Conservation (phyloP, 2,113 vertebrate species). For the Vicugna pacos region DNA sequence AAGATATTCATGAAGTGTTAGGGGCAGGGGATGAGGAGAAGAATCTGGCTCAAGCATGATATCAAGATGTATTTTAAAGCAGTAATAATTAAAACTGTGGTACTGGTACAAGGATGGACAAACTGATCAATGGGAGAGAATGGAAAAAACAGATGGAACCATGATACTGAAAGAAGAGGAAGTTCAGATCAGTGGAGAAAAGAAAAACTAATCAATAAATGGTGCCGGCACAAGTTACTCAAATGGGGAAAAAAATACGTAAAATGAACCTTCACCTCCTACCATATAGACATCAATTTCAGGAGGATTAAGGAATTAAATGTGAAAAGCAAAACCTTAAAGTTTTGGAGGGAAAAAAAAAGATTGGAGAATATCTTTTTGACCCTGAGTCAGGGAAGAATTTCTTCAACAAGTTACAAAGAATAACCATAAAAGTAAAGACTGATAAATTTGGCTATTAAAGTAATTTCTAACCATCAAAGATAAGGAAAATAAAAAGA, state of each 20-base stretch:
- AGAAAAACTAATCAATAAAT: background rate
- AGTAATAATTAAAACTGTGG: background rate
- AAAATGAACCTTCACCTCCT: background rate
- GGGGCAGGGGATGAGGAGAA: background rate
- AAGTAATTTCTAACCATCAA: background rate
- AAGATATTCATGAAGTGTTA: background rate
- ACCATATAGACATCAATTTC: background rate
- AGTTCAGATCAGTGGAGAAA: background rate
- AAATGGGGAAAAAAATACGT: background rate
- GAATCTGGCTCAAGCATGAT: background rate
- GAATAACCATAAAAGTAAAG: background rate
- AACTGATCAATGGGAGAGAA: background rate
- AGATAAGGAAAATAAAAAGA: slow-evolving; percentile 26
- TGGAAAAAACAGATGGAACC: background rate
- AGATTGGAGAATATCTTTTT: background rate
- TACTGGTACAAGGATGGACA: background rate
- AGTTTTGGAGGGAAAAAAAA: background rate
- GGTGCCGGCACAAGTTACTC: background rate
- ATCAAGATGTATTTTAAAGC: background rate
- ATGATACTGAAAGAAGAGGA: background rate
- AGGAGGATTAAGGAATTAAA: slow-evolving; percentile 14
- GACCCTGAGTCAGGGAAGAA: background rate
- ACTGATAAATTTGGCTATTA: background rate
- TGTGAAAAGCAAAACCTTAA: slow-evolving; percentile 48
- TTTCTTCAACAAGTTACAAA: slow-evolving; percentile 15